Percentiles rank a stretch among this genome's conserved stretches.
Conservation (phyloP, 1,140 invertebrate species). For the Drosophila trapezifrons region DNA sequence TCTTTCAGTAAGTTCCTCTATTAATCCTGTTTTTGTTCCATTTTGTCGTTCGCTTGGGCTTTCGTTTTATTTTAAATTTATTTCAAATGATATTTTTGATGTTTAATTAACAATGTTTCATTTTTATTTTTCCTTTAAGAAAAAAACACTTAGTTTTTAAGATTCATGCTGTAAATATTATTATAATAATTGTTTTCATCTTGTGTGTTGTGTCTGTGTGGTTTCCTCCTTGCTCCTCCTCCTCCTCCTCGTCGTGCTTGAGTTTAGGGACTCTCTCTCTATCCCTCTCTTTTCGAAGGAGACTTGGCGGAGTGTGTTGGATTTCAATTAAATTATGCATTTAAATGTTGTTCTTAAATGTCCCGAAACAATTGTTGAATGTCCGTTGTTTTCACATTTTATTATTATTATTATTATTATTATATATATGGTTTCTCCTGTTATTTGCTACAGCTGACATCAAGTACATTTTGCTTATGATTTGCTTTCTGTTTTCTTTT, state of each 20-base stretch:
- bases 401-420: conserved; percentile 46
- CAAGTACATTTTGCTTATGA: conserved; percentile 77
- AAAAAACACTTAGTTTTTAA: conserved; percentile 81
- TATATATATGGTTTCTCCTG: conserved; percentile 43
- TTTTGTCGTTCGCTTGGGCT: neutral
- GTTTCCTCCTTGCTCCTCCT: neutral
- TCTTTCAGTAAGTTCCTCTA: too few relatives aligned
- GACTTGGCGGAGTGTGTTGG: neutral
- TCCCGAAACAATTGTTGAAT: conserved; percentile 48
- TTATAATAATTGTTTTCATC: conserved; percentile 43
- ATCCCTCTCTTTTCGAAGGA: conserved; percentile 3
- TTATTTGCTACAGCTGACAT: conserved; percentile 74
- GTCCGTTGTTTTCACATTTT: conserved; percentile 49
- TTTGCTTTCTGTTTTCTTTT: conserved; percentile 40
- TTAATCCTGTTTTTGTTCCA: neutral
- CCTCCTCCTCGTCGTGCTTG: neutral
- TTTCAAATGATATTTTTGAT: conserved; percentile 79
- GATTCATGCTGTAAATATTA: conserved; percentile 77
- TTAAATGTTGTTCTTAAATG: conserved; percentile 34
- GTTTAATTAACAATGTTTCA: conserved; percentile 80
- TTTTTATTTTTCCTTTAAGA: conserved; percentile 70
- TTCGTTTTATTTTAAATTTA: conserved; percentile 67
- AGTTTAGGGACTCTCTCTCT: neutral
- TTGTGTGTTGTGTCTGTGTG: conserved; percentile 7
- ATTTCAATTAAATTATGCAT: conserved; percentile 51